Conservation (phyloP, 2,113 vertebrate genomes). For the Rhabdornis inornatus region DNA sequence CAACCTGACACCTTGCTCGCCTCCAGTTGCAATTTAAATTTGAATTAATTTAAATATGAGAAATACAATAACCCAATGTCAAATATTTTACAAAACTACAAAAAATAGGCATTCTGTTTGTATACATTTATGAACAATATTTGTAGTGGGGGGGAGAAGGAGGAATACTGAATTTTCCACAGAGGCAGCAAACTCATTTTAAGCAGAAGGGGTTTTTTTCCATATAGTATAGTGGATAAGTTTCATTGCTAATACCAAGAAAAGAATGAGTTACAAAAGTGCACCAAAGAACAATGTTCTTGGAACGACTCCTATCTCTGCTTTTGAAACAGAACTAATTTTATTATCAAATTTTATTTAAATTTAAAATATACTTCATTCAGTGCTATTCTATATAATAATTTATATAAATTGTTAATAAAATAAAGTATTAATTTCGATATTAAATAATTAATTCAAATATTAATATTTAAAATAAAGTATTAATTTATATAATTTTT, state of each 20-base stretch:
- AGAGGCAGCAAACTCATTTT: neutral
- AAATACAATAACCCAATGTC: neutral
- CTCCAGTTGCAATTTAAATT: neutral
- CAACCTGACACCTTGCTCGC: neutral
- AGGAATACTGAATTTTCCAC: neutral
- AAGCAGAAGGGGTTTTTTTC: neutral
- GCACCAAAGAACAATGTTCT: neutral
- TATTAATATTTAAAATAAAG: no score
- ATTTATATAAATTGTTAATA: no score
- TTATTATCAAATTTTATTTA: neutral
- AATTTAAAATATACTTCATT: neutral
- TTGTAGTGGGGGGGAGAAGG: rapidly evolving
- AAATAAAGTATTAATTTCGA: neutral
- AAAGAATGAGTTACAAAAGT: neutral
- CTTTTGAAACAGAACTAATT: neutral
- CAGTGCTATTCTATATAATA: neutral
- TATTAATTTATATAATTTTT: neutral
- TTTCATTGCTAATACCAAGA: neutral
- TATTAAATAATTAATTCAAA: neutral
- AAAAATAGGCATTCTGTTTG: neutral
- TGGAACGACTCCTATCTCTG: neutral
- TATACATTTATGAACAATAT: neutral
- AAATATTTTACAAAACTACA: neutral
- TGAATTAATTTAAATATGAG: neutral
- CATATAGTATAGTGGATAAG: neutral